Conservation (phyloP, 2,888 invertebrate genomes). For the Thalpophila matura region DNA sequence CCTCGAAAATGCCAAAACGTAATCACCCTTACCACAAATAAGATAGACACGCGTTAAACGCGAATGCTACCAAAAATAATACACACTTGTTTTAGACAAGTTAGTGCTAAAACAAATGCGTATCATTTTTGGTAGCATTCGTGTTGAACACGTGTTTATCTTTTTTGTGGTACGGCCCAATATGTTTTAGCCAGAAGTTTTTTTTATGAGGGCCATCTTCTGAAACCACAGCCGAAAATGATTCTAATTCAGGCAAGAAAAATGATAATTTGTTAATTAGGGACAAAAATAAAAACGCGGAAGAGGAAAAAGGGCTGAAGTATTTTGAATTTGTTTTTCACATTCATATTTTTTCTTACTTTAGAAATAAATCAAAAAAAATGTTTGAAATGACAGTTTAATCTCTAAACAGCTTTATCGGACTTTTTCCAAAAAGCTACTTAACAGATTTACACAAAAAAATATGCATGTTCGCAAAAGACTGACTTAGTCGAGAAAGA, state of each 20-base stretch:
- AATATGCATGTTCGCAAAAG: conserved; percentile 39
- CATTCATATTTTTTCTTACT: background rate
- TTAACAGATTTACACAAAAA: conserved; percentile 41
- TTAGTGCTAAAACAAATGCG: too few relatives aligned
- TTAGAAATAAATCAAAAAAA: conserved; percentile 1
- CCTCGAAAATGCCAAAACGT: background rate
- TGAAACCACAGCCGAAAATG: background rate
- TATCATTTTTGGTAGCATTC: too few relatives aligned
- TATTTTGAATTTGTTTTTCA: background rate
- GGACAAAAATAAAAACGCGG: background rate
- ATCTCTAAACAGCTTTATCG: conserved; percentile 39
- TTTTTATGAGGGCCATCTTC: conserved; percentile 18
- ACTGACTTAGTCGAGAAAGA: conserved; percentile 24
- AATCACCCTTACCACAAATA: too few relatives aligned
- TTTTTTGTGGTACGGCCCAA: too few relatives aligned
- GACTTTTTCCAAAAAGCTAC: conserved; percentile 31
- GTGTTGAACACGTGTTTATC: too few relatives aligned
- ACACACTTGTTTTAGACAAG: too few relatives aligned
- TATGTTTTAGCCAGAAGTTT: too few relatives aligned
- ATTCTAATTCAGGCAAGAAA: background rate
- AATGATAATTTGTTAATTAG: background rate
- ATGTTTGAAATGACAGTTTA: conserved; percentile 13
- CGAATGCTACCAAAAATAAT: too few relatives aligned
- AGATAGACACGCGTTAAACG: too few relatives aligned
- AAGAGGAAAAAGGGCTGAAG: background rate